Evolutionary conservation across 2,888 invertebrate species (phyloP).

Genomic region (Plagiodera versicolora): DNA sequence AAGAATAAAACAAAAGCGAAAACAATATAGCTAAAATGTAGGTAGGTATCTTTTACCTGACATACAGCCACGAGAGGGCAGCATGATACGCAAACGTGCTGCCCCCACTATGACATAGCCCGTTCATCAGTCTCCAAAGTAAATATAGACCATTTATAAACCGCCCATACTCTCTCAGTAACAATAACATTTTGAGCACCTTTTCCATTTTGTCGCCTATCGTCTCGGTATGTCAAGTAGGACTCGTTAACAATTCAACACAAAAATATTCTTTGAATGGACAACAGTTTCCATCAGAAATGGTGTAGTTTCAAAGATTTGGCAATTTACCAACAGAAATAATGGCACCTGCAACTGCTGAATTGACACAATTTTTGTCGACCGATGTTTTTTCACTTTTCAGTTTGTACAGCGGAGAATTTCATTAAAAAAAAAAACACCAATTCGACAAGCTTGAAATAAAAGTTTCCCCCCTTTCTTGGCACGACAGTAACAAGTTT

Average conservation of each 20-base stretch:
- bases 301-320: too few relatives aligned
- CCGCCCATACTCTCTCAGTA: slow-evolving; percentile 23
- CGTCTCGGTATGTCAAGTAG: slow-evolving; percentile 24
- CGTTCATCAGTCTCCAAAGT: slow-evolving; percentile 31
- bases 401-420: too few relatives aligned
- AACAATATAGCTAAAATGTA: slow-evolving; percentile 24
- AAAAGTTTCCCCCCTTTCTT: too few relatives aligned
- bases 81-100: background rate
- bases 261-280: slow-evolving; percentile 25
- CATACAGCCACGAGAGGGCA: slow-evolving; percentile 19
- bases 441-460: too few relatives aligned
- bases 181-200: slow-evolving; percentile 34
- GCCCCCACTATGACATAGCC: slow-evolving; percentile 13
- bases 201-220: slow-evolving; percentile 18
- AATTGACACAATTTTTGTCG: too few relatives aligned
- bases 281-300: slow-evolving; percentile 3
- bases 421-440: too few relatives aligned
- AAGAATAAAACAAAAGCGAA: slow-evolving; percentile 25
- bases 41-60: slow-evolving; percentile 24
- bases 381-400: too few relatives aligned
- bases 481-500: too few relatives aligned
- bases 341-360: too few relatives aligned
- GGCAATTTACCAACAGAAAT: too few relatives aligned
- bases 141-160: slow-evolving; percentile 23
- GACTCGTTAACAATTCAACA: slow-evolving; percentile 26